Conservation (phyloP, 2,888 invertebrate species). For the Nymphalis urticae region DNA sequence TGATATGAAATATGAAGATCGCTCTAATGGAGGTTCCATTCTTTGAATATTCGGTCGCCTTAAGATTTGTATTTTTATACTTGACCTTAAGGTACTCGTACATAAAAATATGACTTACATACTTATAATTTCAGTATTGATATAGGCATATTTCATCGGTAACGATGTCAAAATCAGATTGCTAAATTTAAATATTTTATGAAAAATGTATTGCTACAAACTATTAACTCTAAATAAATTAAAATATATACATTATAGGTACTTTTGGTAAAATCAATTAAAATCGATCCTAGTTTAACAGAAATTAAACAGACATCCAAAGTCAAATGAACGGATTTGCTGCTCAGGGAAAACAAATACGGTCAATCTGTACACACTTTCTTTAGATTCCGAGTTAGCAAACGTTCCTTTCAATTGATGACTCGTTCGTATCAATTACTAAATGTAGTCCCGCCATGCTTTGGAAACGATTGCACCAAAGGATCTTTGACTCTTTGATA, state of each 20-base stretch:
- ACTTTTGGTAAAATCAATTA: too few species aligned
- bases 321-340: not conserved
- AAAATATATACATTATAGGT: too few species aligned
- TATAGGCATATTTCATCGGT: not conserved
- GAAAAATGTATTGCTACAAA: too few species aligned
- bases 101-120: not conserved
- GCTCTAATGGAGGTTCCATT: slow-evolving; percentile 10
- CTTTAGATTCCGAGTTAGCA: slow-evolving; percentile 46
- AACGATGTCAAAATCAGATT: not conserved
- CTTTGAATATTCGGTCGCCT: not conserved
- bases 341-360: not conserved
- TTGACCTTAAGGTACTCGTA: slow-evolving; percentile 2
- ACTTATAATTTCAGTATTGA: not conserved
- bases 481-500: not conserved
- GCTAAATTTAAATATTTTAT: not conserved
- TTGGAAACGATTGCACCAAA: slow-evolving; percentile 20
- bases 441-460: slow-evolving; percentile 58
- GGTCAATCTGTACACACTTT: slow-evolving; percentile 27
- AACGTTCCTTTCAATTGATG: slow-evolving; percentile 52
- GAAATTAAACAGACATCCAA: not conserved
- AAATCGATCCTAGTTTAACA: too few species aligned
- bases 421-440: slow-evolving; percentile 68
- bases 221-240: too few species aligned
- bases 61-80: slow-evolving; percentile 3
- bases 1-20: slow-evolving; percentile 29